Base-by-base conservation (phyloP, 2,888 invertebrate species). In the Archaeoteleia sp. region DNA sequence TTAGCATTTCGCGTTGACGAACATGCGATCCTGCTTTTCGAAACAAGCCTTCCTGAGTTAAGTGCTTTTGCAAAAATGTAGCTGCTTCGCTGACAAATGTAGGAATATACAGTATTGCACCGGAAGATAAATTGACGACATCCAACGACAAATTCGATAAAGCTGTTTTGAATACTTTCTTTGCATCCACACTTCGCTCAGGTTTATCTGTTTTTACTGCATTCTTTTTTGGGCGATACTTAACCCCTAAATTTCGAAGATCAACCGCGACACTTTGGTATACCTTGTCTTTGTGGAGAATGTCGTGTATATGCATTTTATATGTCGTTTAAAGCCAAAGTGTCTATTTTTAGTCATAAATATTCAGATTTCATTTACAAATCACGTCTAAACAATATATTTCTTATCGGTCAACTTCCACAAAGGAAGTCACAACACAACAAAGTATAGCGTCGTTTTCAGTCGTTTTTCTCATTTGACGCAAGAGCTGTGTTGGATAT, bases 21-120 rank as follows among this genome's bases (percentile, higher is more conserved):
- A 90, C 88, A 75, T 93, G 90, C 0, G 95, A 94, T 8, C 96
- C 96, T 40, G 95, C 94, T 87, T 95, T 96, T 4, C 96, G 89
- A 83, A 96, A 96, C 40, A 96, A 86, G 0, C 96, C 96, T 82
- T 96, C 96, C 12, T 91, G 90, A 53, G 90, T 88, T 17, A 92
- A 88, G 84, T 92, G 89, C 35, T 89, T 87, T 68, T 91, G 86
- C 45, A 95, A 89, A 75, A 90, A 90, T 48, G 90, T 87, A 74
- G 93, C 91, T 78, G 92, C 89, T 80, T 92, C 91, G 73, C 90
- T 89, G 0, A 94, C 89, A 78, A 94, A 90, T 71, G 88, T 87
- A 3, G 95, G 94, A 25, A 94, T 89, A 81, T 90, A 88, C 27
- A 93, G 86, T 67, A 91, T 90, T 77, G 90, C 90, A 14, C 92